phyloP scores from a whole-genome alignment of 2,888 invertebrate genomes.

The Drosophila cognata region DNA sequence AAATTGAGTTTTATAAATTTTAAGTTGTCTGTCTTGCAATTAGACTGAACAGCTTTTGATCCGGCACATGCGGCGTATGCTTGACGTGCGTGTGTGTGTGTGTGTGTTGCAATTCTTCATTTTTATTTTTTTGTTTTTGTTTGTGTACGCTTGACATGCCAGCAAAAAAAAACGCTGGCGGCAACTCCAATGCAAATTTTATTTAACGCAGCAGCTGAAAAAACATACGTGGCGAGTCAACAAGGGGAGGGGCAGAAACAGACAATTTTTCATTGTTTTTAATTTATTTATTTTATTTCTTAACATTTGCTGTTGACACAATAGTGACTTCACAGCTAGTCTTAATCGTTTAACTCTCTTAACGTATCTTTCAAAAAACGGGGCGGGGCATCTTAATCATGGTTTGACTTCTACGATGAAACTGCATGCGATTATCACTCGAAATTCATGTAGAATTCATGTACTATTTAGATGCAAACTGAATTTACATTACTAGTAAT shows the following conservation, averaged over 20 bases:
- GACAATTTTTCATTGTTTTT: not conserved
- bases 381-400: no score
- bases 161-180: not conserved
- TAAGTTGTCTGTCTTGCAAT: conserved; percentile 65
- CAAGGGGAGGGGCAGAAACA: not conserved
- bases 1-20: conserved; percentile 78
- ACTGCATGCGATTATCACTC: no score
- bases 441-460: no score
- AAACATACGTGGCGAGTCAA: conserved; percentile 6
- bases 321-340: not conserved
- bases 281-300: not conserved
- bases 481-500: not conserved
- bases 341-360: not conserved
- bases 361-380: no score
- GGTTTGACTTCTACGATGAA: no score
- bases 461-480: not conserved
- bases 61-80: conserved; percentile 57
- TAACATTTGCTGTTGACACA: conserved; percentile 14
- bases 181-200: conserved; percentile 19
- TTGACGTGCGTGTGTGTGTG: conserved; percentile 21
- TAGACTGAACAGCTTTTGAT: conserved; percentile 39
- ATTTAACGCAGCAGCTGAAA: conserved; percentile 17
- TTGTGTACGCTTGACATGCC: conserved; percentile 7
- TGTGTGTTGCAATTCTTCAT: conserved; percentile 24
- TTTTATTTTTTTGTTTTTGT: not conserved